phyloP scores from a whole-genome alignment of 2,888 invertebrate genomes.

The Blomia tropicalis region DNA sequence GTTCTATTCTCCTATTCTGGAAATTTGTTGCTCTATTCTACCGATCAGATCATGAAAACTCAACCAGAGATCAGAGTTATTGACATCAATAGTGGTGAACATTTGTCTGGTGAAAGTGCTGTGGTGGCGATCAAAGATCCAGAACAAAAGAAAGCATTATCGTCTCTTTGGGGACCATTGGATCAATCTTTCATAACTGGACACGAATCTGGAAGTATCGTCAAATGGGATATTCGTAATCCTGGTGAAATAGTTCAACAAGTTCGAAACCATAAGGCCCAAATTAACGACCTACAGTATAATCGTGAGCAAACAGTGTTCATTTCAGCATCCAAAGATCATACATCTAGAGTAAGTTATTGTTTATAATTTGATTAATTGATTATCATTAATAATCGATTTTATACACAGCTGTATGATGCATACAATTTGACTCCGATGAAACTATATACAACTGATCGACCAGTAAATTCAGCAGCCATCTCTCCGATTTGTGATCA shows the following conservation, averaged over 20 bases:
- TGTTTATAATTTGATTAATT: background rate
- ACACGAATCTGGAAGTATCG: conserved; percentile 81
- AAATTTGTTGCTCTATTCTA: conserved; percentile 76
- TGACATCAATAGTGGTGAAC: conserved; percentile 35
- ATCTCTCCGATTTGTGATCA: conserved; percentile 89
- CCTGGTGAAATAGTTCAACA: conserved; percentile 63
- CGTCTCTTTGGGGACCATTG: conserved; percentile 80
- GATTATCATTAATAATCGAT: conserved; percentile 1
- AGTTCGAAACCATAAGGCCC: conserved; percentile 61
- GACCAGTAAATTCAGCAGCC: conserved; percentile 94
- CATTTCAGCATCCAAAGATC: conserved; percentile 90
- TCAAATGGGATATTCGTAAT: conserved; percentile 82
- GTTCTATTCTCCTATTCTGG: conserved; percentile 83
- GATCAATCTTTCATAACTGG: conserved; percentile 83
- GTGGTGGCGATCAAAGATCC: conserved; percentile 23
- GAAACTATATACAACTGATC: conserved; percentile 91
- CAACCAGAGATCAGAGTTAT: conserved; percentile 70
- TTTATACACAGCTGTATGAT: conserved; percentile 53
- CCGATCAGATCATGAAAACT: conserved; percentile 78
- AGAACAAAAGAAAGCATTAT: conserved; percentile 59
- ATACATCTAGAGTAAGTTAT: conserved; percentile 57
- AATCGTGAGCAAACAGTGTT: conserved; percentile 86
- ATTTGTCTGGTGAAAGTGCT: conserved; percentile 16
- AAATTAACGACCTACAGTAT: conserved; percentile 91
- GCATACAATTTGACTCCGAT: conserved; percentile 64